phyloP scores from a whole-genome alignment of 2,797 vertebrate genomes.

The Sphaeramia orbicularis region DNA sequence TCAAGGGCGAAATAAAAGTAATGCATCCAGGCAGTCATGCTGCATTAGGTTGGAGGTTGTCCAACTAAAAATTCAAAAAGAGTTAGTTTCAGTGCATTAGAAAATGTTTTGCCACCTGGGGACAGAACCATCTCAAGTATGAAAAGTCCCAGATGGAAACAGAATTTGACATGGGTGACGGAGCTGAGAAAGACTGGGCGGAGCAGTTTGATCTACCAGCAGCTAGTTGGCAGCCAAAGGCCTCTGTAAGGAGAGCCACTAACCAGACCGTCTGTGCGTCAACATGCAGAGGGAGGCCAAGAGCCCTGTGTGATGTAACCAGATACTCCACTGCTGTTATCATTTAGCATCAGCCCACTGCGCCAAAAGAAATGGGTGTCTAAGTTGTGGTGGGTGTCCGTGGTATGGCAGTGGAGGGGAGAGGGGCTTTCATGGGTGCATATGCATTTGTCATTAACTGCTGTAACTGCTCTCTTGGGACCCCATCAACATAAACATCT shows the following conservation, averaged over 20 bases:
- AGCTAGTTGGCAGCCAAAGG: conserved; percentile 52
- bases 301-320: conserved; percentile 62
- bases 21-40: neutral
- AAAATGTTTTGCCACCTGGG: conserved; percentile 42
- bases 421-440: conserved; percentile 63
- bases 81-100: conserved; percentile 17
- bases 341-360: conserved; percentile 65
- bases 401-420: conserved; percentile 48
- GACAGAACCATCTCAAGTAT: conserved; percentile 40
- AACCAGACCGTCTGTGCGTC: conserved; percentile 55
- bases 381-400: conserved; percentile 66
- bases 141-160: conserved; percentile 51
- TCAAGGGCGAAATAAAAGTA: too few relatives aligned
- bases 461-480: conserved; percentile 48
- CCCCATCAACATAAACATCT: conserved; percentile 60
- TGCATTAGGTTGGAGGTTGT: too few relatives aligned
- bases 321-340: conserved; percentile 76
- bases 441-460: conserved; percentile 77
- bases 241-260: conserved; percentile 43
- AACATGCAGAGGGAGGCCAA: conserved; percentile 41
- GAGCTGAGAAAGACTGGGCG: conserved; percentile 49
- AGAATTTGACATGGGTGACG: conserved; percentile 47
- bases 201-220: conserved; percentile 55
- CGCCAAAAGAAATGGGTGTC: conserved; percentile 53
- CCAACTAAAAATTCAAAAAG: neutral